phyloP scores from a whole-genome alignment of 2,113 vertebrate species.

The Corythoichthys intestinalis region DNA sequence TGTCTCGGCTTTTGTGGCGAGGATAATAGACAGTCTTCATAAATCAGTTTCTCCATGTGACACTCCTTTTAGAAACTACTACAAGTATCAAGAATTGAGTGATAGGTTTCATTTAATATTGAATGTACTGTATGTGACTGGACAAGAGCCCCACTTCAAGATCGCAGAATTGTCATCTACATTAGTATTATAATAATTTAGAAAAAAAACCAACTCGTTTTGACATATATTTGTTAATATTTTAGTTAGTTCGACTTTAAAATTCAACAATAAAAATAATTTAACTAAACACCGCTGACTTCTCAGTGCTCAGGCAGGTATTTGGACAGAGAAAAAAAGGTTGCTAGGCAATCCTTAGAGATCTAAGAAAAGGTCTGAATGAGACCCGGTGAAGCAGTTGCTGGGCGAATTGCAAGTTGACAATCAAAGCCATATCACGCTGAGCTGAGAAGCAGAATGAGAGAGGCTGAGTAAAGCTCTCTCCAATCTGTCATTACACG shows the following conservation, averaged over 20 bases:
- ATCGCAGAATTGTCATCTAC: too few species aligned
- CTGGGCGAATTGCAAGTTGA: slow-evolving; percentile 59
- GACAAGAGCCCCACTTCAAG: too few species aligned
- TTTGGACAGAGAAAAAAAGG: slow-evolving; percentile 53
- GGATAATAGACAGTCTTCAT: slow-evolving; percentile 41
- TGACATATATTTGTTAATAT: neutral
- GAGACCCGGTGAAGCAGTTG: slow-evolving; percentile 56
- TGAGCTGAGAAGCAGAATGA: slow-evolving; percentile 40
- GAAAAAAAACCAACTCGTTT: too few species aligned
- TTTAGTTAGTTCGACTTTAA: slow-evolving; percentile 3
- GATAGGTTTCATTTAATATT: neutral
- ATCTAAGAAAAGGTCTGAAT: slow-evolving; percentile 62
- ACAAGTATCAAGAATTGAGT: slow-evolving; percentile 38
- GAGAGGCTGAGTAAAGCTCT: slow-evolving; percentile 34
- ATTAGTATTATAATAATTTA: too few species aligned
- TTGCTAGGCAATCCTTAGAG: slow-evolving; percentile 68
- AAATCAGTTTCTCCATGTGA: slow-evolving; percentile 32
- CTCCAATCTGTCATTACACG: slow-evolving; percentile 28
- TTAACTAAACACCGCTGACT: slow-evolving; percentile 33
- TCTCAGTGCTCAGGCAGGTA: slow-evolving; percentile 43
- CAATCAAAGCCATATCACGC: slow-evolving; percentile 60
- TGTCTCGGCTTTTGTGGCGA: slow-evolving; percentile 22
- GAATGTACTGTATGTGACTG: neutral
- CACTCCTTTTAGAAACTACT: slow-evolving; percentile 33
- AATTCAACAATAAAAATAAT: slow-evolving; percentile 20